A percentile compares a stretch with the other conserved stretches of the same genome.
Conservation (phyloP, 2,113 vertebrate species). For the Siniperca knerii region DNA sequence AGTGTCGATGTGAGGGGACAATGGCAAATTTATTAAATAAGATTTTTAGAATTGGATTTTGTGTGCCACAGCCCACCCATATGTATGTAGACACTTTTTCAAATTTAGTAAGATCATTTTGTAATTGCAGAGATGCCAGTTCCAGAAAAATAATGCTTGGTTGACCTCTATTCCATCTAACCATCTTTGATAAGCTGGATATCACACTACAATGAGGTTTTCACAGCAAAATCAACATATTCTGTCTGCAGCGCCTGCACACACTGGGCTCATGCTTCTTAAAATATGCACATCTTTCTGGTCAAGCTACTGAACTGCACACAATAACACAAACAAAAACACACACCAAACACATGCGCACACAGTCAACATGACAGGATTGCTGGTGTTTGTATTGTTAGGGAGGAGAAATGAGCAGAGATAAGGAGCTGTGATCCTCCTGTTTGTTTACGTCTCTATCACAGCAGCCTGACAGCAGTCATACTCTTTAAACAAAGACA, state of each 20-base stretch:
- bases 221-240: neutral
- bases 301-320: slow-evolving; percentile 46
- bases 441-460: slow-evolving; percentile 74
- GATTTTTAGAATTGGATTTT: neutral
- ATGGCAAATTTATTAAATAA: neutral
- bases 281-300: slow-evolving; percentile 35
- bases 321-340: slow-evolving; percentile 12
- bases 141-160: neutral
- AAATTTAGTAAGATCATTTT: neutral
- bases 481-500: slow-evolving; percentile 65
- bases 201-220: no score
- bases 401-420: slow-evolving; percentile 64
- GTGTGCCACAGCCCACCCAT: no score
- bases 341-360: slow-evolving; percentile 33
- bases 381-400: slow-evolving; percentile 72
- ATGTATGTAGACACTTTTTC: neutral
- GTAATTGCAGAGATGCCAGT: neutral
- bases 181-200: neutral
- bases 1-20: neutral
- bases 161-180: neutral
- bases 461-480: slow-evolving; percentile 67
- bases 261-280: neutral
- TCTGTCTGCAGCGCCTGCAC: neutral
- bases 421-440: slow-evolving; percentile 68
- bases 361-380: slow-evolving; percentile 63